Percentiles rank a stretch among this genome's conserved stretches.
phyloP scores from a whole-genome alignment of 2,113 vertebrate genomes.

The Mystacornis crossleyi region DNA sequence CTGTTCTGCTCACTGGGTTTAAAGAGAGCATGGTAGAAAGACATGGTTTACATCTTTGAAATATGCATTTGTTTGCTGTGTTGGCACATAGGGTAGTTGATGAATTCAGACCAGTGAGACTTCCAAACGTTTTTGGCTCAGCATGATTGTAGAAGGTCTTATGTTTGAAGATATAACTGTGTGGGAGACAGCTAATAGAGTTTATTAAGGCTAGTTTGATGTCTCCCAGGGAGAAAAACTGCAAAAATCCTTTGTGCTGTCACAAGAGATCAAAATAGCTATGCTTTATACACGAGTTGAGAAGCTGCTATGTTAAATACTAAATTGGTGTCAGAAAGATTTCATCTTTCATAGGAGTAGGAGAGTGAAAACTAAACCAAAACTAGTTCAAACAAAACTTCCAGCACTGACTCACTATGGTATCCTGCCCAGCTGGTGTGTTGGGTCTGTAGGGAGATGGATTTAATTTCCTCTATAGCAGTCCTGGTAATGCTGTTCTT shows the following conservation, averaged over 20 bases:
- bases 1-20: not conserved
- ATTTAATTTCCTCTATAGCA: not conserved
- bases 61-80: not conserved
- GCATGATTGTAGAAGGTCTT: not conserved
- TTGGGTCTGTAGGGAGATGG: not conserved
- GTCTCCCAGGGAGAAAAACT: not conserved
- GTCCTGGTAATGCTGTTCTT: not conserved
- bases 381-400: not conserved
- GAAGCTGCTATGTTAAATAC: not conserved
- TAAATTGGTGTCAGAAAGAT: not conserved
- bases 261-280: not conserved
- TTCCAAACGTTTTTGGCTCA: not conserved
- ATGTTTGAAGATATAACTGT: not conserved
- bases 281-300: not conserved
- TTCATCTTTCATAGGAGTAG: not conserved
- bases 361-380: not conserved
- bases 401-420: not conserved
- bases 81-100: not conserved
- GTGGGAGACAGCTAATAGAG: not conserved
- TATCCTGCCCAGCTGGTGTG: not conserved
- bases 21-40: not conserved
- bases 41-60: not conserved
- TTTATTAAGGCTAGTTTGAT: not conserved
- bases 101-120: not conserved
- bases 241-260: not conserved